These are phyloP conservation scores for Heliconius nattereri DNA, from an alignment of 1,140 invertebrate species.

Conservation along the genomic window DNA sequence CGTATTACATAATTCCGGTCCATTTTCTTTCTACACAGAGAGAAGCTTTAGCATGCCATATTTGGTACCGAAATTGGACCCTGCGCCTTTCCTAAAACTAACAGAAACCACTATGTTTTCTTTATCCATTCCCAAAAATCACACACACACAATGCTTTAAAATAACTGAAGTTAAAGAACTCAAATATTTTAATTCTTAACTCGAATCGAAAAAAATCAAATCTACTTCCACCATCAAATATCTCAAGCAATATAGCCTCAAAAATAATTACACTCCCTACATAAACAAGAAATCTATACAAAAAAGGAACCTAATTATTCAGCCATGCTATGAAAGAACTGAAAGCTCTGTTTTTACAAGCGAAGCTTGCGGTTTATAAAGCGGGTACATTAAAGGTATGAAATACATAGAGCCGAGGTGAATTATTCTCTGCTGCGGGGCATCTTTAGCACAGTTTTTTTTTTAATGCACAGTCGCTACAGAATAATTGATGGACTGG, in stretches of 20 bases:
- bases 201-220: too few relatives aligned
- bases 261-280: not conserved
- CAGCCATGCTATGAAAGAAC: not conserved
- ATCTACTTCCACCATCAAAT: not conserved
- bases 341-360: slow-evolving; percentile 1
- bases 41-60: too few relatives aligned
- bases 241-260: not conserved
- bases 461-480: slow-evolving; percentile 11
- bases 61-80: too few relatives aligned
- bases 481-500: not conserved
- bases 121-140: too few relatives aligned
- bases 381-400: slow-evolving; percentile 12
- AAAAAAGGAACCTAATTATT: slow-evolving; percentile 2
- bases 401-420: not conserved
- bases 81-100: too few relatives aligned
- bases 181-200: too few relatives aligned
- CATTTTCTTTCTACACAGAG: too few relatives aligned
- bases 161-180: too few relatives aligned
- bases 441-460: slow-evolving; percentile 6
- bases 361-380: not conserved
- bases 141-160: too few relatives aligned
- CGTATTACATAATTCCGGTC: too few relatives aligned
- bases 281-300: not conserved
- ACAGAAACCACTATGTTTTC: too few relatives aligned
- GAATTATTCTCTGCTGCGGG: slow-evolving; percentile 3